Evolutionary conservation across 2,888 invertebrate species (phyloP).

Genomic region (Epinotia ramella): DNA sequence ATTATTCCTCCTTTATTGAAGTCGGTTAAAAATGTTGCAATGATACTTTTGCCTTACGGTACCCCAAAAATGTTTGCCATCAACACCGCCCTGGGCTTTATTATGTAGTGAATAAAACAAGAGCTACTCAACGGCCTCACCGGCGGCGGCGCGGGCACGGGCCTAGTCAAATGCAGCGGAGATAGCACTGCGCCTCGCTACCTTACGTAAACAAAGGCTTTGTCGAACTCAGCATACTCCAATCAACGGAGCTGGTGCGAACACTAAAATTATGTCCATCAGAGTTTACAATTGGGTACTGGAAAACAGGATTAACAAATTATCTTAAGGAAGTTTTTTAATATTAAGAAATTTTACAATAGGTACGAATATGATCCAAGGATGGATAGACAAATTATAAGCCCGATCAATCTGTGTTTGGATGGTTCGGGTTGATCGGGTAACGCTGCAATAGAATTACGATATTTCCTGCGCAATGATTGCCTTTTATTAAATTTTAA

Average conservation of each 20-base stretch:
- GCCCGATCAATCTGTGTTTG: background rate
- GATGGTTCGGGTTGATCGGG: background rate
- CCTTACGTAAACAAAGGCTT: slow-evolving; percentile 32
- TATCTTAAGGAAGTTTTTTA: background rate
- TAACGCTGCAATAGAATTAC: background rate
- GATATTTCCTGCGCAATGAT: background rate
- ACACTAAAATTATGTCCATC: background rate
- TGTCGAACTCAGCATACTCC: slow-evolving; percentile 14
- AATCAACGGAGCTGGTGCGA: background rate
- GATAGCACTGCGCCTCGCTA: slow-evolving; percentile 29
- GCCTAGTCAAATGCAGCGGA: slow-evolving; percentile 38
- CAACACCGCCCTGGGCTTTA: slow-evolving; percentile 25
- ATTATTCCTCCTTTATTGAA: no score
- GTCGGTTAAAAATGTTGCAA: background rate
- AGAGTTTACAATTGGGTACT: background rate
- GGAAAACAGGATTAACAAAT: no score
- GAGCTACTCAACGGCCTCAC: slow-evolving; percentile 48
- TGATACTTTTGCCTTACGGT: background rate
- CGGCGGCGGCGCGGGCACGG: slow-evolving; percentile 30
- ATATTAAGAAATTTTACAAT: background rate
- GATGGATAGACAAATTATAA: no score
- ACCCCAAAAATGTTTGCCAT: slow-evolving; percentile 4
- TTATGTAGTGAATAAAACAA: slow-evolving; percentile 45
- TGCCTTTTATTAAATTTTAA: slow-evolving; percentile 16
- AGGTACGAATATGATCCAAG: background rate